Evolutionary conservation across 2,113 vertebrate species (phyloP), one percentile per base, ranked within the genome.

Genomic region (Nibea coibor): DNA sequence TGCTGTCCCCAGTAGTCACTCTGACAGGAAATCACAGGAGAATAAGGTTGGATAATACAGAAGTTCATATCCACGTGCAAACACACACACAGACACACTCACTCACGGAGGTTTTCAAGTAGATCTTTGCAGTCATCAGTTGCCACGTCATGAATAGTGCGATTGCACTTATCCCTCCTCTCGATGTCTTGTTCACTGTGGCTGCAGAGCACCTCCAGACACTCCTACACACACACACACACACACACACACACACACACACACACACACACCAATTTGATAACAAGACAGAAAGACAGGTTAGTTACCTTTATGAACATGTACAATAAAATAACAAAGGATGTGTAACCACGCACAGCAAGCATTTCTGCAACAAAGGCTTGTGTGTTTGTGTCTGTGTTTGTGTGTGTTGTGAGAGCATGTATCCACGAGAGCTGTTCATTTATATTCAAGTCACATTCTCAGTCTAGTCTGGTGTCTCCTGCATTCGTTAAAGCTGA

Each of bases 121-220:
- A 99, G 95, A 82, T 99, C 96, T 91, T 98, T 99, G 94, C 97
- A 99, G 95, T 99, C 97, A 76, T 99, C 97, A 4, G 97, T 99
- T 73, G 98, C 97, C 78, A 99, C 96, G 75, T 99, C 97, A 39
- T 97, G 98, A 64, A 96, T 94, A 3, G 97, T 99, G 83, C 97
- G 95, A 86, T 96, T 93, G 78, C 97, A 99, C 57, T 96, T 96
- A 88, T 99, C 97, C 91, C 94, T 96, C 84, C 90, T 96, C 84
- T 97, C 96, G 28, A 97, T 95, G 91, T 99, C 96, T 62, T 98
- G 96, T 77, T 96, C 96, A 83, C 93, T 94, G 75, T 99, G 96
- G 89, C 93, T 95, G 91, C 97, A 99, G 90, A 99, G 92, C 87
- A 97, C 94, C 95, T 97, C 97, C 89, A 99, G 96, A 94, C 97